phyloP scores from a whole-genome alignment of 2,113 vertebrate genomes.

The Apteryx mantelli region DNA sequence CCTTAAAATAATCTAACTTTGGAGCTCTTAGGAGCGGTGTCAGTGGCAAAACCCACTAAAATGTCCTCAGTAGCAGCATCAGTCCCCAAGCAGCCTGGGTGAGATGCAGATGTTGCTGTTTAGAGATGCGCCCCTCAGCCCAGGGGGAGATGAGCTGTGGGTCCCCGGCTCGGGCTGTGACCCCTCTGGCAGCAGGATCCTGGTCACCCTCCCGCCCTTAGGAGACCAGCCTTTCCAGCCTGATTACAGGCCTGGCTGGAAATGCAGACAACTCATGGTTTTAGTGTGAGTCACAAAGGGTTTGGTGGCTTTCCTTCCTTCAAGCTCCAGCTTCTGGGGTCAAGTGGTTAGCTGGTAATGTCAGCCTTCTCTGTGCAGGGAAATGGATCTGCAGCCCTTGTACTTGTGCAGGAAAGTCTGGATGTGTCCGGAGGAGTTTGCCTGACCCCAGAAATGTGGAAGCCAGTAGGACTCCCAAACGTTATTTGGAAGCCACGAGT shows the following conservation, averaged over 20 bases:
- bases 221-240: background rate
- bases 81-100: background rate
- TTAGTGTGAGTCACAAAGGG: slow-evolving; percentile 13
- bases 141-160: background rate
- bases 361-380: background rate
- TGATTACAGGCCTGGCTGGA: slow-evolving; percentile 40
- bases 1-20: background rate
- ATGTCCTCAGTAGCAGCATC: background rate
- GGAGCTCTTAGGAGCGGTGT: background rate
- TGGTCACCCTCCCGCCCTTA: background rate
- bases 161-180: background rate
- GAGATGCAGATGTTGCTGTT: background rate
- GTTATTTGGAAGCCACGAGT: background rate
- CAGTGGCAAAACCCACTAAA: background rate
- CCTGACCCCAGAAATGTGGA: too few species aligned
- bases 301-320: slow-evolving; percentile 5
- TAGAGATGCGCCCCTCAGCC: background rate
- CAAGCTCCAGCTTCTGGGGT: background rate
- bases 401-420: background rate
- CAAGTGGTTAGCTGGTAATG: accelerated
- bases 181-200: background rate
- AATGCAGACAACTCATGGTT: background rate
- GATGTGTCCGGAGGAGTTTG: background rate
- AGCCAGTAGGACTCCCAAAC: background rate
- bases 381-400: background rate